phyloP scores from a whole-genome alignment of 2,113 vertebrate genomes.

The Zootoca vivipara region DNA sequence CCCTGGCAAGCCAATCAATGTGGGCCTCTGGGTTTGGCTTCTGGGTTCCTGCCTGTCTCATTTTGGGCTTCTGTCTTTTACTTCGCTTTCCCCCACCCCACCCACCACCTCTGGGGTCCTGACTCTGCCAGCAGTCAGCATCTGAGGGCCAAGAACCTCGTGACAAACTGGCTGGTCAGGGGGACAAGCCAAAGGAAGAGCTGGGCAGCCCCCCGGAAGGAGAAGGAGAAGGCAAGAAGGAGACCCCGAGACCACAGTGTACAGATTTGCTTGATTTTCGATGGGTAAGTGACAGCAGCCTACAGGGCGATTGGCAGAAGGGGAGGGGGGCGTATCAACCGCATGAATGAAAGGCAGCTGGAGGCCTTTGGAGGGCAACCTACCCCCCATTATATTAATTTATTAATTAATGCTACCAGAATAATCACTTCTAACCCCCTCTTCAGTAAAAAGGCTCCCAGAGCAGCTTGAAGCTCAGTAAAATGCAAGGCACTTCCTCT shows the following conservation, averaged over 20 bases:
- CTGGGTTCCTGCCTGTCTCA: background rate
- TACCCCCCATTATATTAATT: background rate
- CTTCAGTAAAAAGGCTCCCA: no score
- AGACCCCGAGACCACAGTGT: background rate
- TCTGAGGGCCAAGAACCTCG: background rate
- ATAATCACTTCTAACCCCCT: no score
- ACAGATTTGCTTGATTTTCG: slow-evolving; percentile 3
- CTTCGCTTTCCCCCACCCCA: no score
- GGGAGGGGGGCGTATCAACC: background rate
- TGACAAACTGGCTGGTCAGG: background rate
- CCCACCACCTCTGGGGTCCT: no score
- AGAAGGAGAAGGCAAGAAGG: background rate
- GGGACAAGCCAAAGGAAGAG: background rate
- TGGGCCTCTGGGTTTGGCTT: no score
- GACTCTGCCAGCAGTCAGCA: background rate
- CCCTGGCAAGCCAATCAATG: no score
- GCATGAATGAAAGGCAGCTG: no score
- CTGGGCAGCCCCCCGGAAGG: background rate
- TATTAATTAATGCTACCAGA: no score
- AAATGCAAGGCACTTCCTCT: no score
- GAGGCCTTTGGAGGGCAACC: background rate
- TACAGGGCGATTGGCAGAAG: no score
- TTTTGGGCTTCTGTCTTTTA: background rate
- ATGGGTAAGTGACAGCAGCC: background rate
- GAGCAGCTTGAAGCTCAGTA: no score